A percentile compares a stretch with the other conserved stretches of the same genome.
Evolutionary conservation across 2,797 vertebrate genomes (phyloP).

Genomic region (Geotrypetes seraphini): DNA sequence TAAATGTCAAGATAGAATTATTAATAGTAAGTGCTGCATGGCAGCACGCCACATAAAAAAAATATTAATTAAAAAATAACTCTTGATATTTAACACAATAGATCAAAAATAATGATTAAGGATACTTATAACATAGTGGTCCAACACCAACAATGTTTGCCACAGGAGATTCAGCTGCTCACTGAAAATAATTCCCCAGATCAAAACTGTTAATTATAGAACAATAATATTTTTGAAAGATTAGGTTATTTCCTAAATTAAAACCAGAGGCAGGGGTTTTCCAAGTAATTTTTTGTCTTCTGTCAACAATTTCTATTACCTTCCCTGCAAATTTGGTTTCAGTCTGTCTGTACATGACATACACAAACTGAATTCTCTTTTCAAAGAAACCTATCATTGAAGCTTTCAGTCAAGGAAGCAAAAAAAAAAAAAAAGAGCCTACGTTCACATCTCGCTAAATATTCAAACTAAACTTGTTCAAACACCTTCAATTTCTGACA

Average conservation of each 20-base stretch:
- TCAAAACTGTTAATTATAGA: slow-evolving; percentile 20
- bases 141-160: too few species aligned
- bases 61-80: too few species aligned
- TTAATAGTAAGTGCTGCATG: too few species aligned
- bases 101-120: too few species aligned
- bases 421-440: slow-evolving; percentile 23
- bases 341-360: neutral
- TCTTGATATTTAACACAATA: too few species aligned
- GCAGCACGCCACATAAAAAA: too few species aligned
- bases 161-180: too few species aligned
- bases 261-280: slow-evolving; percentile 36
- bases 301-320: slow-evolving; percentile 8
- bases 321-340: slow-evolving; percentile 28
- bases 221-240: slow-evolving; percentile 33
- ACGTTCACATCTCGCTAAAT: slow-evolving; percentile 10
- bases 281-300: slow-evolving; percentile 24
- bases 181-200: slow-evolving; percentile 31
- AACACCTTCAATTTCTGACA: too few species aligned
- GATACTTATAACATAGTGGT: too few species aligned
- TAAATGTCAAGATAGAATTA: too few species aligned
- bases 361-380: neutral
- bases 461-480: slow-evolving; percentile 16
- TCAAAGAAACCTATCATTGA: slow-evolving; percentile 19
- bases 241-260: slow-evolving; percentile 38
- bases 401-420: slow-evolving; percentile 34